These are phyloP conservation scores for Nothura maculosa DNA, from an alignment of 2,797 vertebrate species.

Conservation along the genomic window DNA sequence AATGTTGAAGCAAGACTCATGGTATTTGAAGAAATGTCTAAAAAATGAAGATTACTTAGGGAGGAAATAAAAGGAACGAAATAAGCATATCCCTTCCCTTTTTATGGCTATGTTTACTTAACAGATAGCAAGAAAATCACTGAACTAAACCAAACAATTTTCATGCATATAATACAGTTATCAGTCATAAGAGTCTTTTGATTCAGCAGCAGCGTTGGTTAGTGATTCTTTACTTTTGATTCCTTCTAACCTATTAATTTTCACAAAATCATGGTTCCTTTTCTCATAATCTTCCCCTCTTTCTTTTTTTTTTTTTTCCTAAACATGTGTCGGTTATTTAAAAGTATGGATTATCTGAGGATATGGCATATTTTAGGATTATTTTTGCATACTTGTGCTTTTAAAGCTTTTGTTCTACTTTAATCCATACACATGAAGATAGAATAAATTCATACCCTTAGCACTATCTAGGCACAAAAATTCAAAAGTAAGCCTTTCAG, in stretches of 20 bases:
- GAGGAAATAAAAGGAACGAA: conserved; percentile 12
- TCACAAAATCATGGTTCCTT: not conserved
- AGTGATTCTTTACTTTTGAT: not conserved
- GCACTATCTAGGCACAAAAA: not conserved
- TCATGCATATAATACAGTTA: not conserved
- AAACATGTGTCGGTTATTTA: not conserved
- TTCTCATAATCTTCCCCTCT: not conserved
- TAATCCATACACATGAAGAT: not conserved
- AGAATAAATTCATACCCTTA: not conserved
- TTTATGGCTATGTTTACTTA: not conserved
- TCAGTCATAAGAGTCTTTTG: not conserved
- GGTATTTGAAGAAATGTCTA: not conserved
- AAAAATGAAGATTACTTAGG: not conserved
- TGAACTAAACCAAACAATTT: not conserved
- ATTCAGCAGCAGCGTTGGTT: not conserved
- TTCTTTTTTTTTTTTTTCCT: not conserved
- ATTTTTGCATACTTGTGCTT: not conserved
- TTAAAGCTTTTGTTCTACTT: not conserved
- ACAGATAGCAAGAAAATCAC: not conserved
- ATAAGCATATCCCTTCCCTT: not conserved
- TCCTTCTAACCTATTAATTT: not conserved
- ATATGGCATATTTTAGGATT: not conserved
- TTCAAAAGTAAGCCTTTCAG: not conserved
- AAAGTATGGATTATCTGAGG: not conserved
- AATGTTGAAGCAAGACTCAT: conserved; percentile 10